Evolutionary conservation across 2,888 invertebrate species (phyloP), one percentile per base, ranked within the genome.

Genomic region (Tetropium fuscum): DNA sequence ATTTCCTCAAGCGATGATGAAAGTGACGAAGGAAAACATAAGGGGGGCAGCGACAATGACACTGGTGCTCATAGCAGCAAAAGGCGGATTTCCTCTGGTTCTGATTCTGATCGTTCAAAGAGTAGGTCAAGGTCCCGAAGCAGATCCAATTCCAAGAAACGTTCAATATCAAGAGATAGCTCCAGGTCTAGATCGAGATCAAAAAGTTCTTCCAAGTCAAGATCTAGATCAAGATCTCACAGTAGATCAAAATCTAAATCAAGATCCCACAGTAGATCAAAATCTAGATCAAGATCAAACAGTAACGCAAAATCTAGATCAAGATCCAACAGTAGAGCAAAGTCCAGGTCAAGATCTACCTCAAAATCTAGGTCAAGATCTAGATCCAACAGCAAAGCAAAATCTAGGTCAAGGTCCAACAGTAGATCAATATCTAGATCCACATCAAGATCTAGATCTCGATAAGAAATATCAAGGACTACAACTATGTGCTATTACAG

Each of bases 1-100:
- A 97, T 98, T 68, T 97, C 97, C 0, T 95, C 96, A 0, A 92
- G 92, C 61, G 94, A 94, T 75, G 93, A 93, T 0, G 87, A 87
- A 48, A 91, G 91, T 64, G 89, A 89, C 53, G 82, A 83, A 49
- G 82, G 78, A 44, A 81, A 82, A 64, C 82, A 85, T 56, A 86
- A 87, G 75, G 86, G 87, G 71, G 84, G 86, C 70, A 85, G 83
- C 76, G 84, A 84, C 61, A 84, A 83, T 56, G 79, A 80, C 48
- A 13, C 6, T 5, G 6, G 34, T 13, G 32, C 4, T 11, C 10
- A 11, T 10, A 82, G 80, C 13, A 83, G 84, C 27, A 84, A 87
- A 66, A 84, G 87, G 69, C 83, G 86, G 75, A 89, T 89, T 64
- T 83, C 83, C 64, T 90, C 88, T 0, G 88, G 87, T 51, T 89